A percentile compares a stretch with the other conserved stretches of the same genome.
Evolutionary conservation across 1,140 invertebrate genomes (phyloP).

Genomic region (Apis dorsata): DNA sequence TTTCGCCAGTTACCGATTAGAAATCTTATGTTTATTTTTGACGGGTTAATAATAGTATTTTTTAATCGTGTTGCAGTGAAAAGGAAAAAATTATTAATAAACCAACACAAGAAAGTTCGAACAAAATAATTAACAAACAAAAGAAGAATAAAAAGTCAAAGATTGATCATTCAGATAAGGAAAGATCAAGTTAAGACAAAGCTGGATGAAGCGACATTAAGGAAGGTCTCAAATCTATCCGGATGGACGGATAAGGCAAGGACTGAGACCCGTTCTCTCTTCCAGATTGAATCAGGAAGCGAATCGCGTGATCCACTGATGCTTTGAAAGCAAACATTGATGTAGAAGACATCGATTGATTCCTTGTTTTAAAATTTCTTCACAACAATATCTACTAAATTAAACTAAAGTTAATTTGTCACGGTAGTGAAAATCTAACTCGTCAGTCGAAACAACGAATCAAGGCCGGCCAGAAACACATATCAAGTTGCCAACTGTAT

Average conservation of each 20-base stretch:
- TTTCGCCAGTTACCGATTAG: slow-evolving; percentile 63
- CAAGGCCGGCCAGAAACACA: slow-evolving; percentile 41
- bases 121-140: too few species aligned
- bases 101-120: too few species aligned
- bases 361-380: not conserved
- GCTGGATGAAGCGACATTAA: slow-evolving; percentile 60
- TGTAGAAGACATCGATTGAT: not conserved
- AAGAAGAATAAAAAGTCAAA: not conserved
- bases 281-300: slow-evolving; percentile 42
- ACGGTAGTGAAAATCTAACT: slow-evolving; percentile 38
- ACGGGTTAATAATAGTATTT: not conserved
- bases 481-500: slow-evolving; percentile 45
- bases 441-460: slow-evolving; percentile 37
- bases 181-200: not conserved
- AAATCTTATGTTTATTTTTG: slow-evolving; percentile 45
- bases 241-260: slow-evolving; percentile 63
- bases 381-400: not conserved
- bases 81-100: too few species aligned
- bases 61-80: not conserved
- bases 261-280: slow-evolving; percentile 58
- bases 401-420: slow-evolving; percentile 13
- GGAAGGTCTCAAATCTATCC: slow-evolving; percentile 68
- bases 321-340: not conserved
- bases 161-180: not conserved
- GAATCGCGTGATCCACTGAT: not conserved